These are phyloP conservation scores for Artemia sinica DNA, from an alignment of 2,888 invertebrate genomes.

Conservation along the genomic window DNA sequence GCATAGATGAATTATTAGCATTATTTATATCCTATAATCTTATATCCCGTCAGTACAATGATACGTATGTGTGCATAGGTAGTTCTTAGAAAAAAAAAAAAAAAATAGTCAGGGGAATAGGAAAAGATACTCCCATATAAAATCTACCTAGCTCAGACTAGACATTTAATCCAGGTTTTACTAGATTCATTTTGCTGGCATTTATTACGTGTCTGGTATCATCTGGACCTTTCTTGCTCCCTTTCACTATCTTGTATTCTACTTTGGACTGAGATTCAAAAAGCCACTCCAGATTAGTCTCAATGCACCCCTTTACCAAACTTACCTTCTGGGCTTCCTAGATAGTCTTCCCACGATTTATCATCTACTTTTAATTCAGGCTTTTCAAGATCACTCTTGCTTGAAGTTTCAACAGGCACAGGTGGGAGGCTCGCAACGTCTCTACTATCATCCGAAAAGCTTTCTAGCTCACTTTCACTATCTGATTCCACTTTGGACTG, in stretches of 20 bases:
- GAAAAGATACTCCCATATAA: no score
- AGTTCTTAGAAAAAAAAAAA: background rate
- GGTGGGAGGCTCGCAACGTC: background rate
- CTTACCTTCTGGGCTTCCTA: conserved; percentile 8
- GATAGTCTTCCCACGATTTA: background rate
- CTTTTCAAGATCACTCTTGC: background rate
- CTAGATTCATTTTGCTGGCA: no score
- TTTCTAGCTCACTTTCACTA: background rate
- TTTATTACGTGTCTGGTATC: no score
- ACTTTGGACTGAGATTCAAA: no score
- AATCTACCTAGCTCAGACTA: background rate
- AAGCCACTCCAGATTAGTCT: no score
- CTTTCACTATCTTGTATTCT: no score
- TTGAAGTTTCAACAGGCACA: background rate
- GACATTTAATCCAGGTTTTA: background rate
- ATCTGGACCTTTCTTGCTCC: no score
- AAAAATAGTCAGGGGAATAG: no score
- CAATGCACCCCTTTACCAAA: no score
- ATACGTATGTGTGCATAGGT: background rate
- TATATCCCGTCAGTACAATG: no score
- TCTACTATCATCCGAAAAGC: background rate
- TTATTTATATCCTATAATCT: no score
- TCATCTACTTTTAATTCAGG: background rate
- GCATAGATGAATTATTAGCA: no score
- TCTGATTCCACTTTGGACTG: background rate